These are phyloP conservation scores for Melanostoma mellinum DNA, from an alignment of 2,888 invertebrate species.

Conservation along the genomic window DNA sequence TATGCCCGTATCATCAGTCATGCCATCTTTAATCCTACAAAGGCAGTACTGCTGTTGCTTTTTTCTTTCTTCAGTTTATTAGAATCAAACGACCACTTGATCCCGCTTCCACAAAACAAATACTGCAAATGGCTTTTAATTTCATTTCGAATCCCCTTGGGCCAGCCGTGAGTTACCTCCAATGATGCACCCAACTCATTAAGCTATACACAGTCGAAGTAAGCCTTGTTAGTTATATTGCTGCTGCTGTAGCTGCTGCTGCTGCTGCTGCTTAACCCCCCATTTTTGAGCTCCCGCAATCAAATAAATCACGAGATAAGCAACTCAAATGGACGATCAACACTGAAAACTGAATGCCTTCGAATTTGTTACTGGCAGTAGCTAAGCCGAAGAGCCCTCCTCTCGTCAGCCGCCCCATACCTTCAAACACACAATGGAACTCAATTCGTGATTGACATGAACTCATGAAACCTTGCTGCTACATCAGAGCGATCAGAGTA, in stretches of 20 bases:
- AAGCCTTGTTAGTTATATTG: constrained; percentile 64
- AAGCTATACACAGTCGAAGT: constrained; percentile 35
- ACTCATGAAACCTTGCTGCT: constrained; percentile 57
- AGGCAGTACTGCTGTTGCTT: background rate
- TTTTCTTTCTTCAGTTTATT: constrained; percentile 15
- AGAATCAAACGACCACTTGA: constrained; percentile 60
- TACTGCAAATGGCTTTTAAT: constrained; percentile 56
- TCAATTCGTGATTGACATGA: constrained; percentile 71
- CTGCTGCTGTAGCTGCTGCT: background rate
- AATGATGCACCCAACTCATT: constrained; percentile 52
- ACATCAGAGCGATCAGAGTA: constrained; percentile 39
- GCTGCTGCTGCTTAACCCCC: constrained; percentile 43
- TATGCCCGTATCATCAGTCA: background rate
- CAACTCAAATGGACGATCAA: constrained; percentile 64
- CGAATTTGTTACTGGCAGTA: constrained; percentile 53
- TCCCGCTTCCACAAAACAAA: constrained; percentile 46
- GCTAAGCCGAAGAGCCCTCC: constrained; percentile 37
- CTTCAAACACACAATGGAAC: constrained; percentile 51
- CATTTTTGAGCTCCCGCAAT: constrained; percentile 63
- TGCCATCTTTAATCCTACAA: constrained; percentile 1
- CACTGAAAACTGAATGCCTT: constrained; percentile 60
- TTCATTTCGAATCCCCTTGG: constrained; percentile 39
- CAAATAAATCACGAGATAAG: constrained; percentile 73
- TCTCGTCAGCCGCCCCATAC: background rate
- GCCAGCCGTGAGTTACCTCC: constrained; percentile 23